These are phyloP conservation scores for Tipula unca DNA, from an alignment of 2,888 invertebrate genomes.

Conservation along the genomic window DNA sequence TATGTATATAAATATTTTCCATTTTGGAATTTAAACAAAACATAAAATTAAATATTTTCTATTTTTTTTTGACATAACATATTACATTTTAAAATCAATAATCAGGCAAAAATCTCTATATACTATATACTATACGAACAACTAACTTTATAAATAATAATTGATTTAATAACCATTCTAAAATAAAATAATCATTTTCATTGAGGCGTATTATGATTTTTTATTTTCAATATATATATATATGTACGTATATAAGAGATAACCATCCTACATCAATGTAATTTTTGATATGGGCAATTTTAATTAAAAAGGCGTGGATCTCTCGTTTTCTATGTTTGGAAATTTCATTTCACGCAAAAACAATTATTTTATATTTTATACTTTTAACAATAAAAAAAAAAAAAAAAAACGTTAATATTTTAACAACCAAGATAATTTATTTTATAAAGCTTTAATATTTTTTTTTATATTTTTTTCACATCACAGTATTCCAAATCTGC, in stretches of 20 bases:
- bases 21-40: background rate
- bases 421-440: background rate
- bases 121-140: background rate
- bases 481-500: conserved; percentile 8
- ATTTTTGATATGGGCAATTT: conserved; percentile 14
- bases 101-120: background rate
- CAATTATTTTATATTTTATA: background rate
- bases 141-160: no score
- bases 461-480: background rate
- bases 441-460: background rate
- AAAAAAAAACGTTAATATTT: background rate
- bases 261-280: background rate
- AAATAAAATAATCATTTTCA: background rate
- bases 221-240: background rate
- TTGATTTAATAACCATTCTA: background rate
- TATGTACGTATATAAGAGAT: background rate
- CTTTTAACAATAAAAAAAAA: background rate
- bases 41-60: no score
- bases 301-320: conserved; percentile 14
- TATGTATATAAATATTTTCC: background rate
- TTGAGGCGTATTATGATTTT: background rate
- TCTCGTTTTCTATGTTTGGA: background rate
- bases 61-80: background rate
- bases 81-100: background rate
- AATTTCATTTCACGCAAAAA: background rate